These are phyloP conservation scores for Mamestra brassicae DNA, from an alignment of 2,888 invertebrate genomes.

Conservation along the genomic window DNA sequence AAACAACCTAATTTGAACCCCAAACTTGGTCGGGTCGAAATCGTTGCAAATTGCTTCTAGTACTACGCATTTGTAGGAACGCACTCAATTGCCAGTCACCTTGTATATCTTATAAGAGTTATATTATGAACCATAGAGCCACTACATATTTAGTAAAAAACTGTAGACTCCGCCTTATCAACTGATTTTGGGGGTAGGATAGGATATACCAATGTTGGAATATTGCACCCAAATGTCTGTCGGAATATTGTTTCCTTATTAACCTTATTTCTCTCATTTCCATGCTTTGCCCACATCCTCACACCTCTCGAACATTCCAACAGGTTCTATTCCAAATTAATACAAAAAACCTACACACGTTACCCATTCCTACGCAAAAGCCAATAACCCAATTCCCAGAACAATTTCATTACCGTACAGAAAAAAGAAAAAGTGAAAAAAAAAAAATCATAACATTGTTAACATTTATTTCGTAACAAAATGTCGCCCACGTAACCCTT, in stretches of 20 bases:
- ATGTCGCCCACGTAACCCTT: conserved; percentile 69
- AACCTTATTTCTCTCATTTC: neutral
- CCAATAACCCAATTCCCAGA: conserved; percentile 48
- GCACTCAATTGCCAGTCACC: no score
- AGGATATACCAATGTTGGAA: no score
- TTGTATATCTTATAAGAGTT: no score
- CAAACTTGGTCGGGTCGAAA: no score
- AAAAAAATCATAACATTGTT: conserved; percentile 58
- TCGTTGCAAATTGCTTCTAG: no score
- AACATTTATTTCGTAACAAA: conserved; percentile 66
- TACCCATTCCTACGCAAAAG: conserved; percentile 11
- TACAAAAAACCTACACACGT: conserved; percentile 7
- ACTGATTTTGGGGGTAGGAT: no score
- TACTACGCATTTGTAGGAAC: no score
- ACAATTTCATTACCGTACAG: conserved; percentile 26
- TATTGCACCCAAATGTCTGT: no score
- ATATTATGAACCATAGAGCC: no score
- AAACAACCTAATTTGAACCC: no score
- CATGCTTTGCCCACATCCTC: neutral
- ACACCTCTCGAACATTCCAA: conserved; percentile 1
- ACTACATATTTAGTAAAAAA: no score
- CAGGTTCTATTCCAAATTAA: conserved; percentile 17
- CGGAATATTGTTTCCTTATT: neutral
- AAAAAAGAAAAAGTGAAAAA: conserved; percentile 30
- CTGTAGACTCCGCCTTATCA: no score